Evolutionary conservation across 2,797 vertebrate genomes (phyloP), one percentile per base, ranked within the genome.

Genomic region (Salmo trutta): DNA sequence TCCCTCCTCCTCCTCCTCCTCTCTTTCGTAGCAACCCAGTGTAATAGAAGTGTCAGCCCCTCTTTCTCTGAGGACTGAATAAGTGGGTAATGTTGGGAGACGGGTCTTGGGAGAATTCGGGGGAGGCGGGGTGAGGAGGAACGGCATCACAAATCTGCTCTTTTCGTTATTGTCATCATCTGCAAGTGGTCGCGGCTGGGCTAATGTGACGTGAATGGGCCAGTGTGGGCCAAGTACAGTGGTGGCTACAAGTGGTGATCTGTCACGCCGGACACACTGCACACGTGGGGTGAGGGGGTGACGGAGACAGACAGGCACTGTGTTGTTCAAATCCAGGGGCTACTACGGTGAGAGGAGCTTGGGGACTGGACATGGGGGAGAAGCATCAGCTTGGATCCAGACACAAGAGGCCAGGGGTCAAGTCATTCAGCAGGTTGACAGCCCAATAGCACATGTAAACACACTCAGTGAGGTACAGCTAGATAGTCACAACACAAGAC

Each of bases 21-120:
- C 53, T 59, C 70, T 33, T 59, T 73, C 62, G 6, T 7, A 56
- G 54, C 16, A 4, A 29, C 14, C 41, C 65, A 33, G 51, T 73
- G 79, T 64, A 59, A 68, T 68, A 15, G 65, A n/a, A 15, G 73
- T 75, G 70, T 73, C 79, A 77, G 65, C 33, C n/a, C 67, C 71
- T 59, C 70, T 76, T 79, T 74, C 79, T 81, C 65, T 62, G 21
- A 52, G 24, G 21, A 10, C 27, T 77, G 75, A 77, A 73, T 74
- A 68, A 81, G 71, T 67, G 54, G 16, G 27, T 70, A 69, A 77
- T 54, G 65, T 71, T 67, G 75, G 81, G 59, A 76, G 67, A 64
- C 65, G 31, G 27, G 52, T 29, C 51, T 54, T 52, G 47, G 31
- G 53, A 24, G 21, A 67, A 62, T 16, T 51, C 6, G 59, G 54